Conservation (phyloP, 1,140 invertebrate genomes). For the Papilio xuthus region DNA sequence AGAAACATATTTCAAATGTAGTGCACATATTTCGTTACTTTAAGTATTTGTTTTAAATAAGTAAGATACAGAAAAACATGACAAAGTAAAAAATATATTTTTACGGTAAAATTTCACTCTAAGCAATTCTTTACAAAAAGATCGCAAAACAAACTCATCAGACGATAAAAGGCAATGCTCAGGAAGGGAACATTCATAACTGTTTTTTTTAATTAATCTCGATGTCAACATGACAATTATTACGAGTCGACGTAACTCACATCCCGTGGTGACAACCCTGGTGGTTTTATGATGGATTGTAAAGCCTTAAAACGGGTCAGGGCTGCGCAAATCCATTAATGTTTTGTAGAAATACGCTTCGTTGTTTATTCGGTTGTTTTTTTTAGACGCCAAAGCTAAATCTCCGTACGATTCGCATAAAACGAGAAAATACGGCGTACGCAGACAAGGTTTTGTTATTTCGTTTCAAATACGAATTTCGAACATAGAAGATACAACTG, state of each 20-base stretch:
- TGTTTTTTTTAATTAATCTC: slow-evolving; percentile 17
- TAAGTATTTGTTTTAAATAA: too few species aligned
- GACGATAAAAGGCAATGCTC: background rate
- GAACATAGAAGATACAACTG: background rate
- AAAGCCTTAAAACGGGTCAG: background rate
- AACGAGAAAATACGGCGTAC: background rate
- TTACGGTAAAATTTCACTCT: background rate
- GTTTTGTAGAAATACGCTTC: slow-evolving; percentile 8
- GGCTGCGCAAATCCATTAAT: slow-evolving; percentile 3
- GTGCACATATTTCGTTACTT: background rate
- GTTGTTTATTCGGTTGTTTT: slow-evolving; percentile 5
- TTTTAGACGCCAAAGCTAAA: background rate
- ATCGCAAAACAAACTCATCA: background rate
- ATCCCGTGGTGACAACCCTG: background rate
- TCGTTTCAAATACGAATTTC: background rate
- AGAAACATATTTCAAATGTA: background rate
- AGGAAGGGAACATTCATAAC: background rate
- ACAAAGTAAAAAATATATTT: background rate
- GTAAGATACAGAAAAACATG: too few species aligned
- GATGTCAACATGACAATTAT: background rate
- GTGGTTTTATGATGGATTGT: slow-evolving; percentile 1
- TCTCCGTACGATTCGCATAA: background rate
- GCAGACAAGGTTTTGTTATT: background rate
- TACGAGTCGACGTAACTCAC: background rate
- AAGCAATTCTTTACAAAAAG: background rate